Evolutionary conservation across 2,888 invertebrate genomes (phyloP).

Genomic region (Portevinia maculata): DNA sequence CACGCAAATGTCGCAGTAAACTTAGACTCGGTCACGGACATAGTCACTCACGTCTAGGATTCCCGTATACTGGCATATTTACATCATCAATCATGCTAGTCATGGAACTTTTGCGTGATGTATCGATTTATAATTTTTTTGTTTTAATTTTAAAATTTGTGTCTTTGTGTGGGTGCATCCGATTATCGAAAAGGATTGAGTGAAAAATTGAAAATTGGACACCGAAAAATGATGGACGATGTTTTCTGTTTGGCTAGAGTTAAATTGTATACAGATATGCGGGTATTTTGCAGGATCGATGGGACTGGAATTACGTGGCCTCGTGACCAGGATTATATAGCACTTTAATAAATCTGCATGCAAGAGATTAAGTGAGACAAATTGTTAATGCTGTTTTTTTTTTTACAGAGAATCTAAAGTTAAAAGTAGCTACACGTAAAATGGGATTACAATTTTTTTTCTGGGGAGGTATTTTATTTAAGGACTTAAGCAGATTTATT

Average conservation of each 20-base stretch:
- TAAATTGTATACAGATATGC: slow-evolving; percentile 37
- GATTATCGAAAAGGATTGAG: slow-evolving; percentile 73
- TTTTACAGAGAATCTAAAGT: neutral
- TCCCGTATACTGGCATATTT: slow-evolving; percentile 70
- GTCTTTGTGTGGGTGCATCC: slow-evolving; percentile 54
- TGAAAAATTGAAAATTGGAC: slow-evolving; percentile 73
- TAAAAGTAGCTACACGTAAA: neutral
- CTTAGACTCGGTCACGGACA: slow-evolving; percentile 65
- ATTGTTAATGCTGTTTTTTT: slow-evolving; percentile 10
- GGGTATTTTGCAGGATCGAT: slow-evolving; percentile 9
- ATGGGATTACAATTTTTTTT: slow-evolving; percentile 8
- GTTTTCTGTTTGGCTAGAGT: slow-evolving; percentile 57
- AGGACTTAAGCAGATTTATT: neutral
- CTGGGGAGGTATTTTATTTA: neutral
- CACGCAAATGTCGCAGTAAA: slow-evolving; percentile 51
- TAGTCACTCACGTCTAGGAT: slow-evolving; percentile 57
- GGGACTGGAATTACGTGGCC: slow-evolving; percentile 9
- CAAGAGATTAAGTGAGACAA: slow-evolving; percentile 28
- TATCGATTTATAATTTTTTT: slow-evolving; percentile 15
- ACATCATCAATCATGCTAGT: slow-evolving; percentile 73
- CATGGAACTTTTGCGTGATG: slow-evolving; percentile 38
- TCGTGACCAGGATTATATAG: slow-evolving; percentile 41
- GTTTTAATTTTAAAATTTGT: slow-evolving; percentile 3
- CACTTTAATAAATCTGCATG: slow-evolving; percentile 46
- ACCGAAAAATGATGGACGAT: slow-evolving; percentile 70